phyloP scores from a whole-genome alignment of 2,888 invertebrate genomes.

The Neocrepidodera transversa region DNA sequence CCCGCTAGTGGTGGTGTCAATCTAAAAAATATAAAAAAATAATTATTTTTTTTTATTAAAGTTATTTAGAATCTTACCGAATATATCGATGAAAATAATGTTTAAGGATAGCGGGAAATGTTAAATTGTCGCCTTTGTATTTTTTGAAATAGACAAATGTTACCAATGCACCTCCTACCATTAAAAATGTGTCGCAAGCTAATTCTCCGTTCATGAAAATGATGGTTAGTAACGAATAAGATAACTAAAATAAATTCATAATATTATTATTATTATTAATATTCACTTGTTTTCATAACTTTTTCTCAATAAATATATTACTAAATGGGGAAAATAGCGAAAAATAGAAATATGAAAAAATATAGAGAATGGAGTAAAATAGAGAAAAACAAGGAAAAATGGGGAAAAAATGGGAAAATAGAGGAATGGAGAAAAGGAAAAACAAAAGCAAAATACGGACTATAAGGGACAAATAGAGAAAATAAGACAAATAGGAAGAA shows the following conservation, averaged over 20 bases:
- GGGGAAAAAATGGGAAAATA: too few species aligned
- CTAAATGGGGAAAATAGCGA: too few species aligned
- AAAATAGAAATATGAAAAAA: too few species aligned
- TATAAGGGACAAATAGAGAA: too few species aligned
- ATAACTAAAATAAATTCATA: conserved; percentile 18
- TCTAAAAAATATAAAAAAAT: conserved; percentile 46
- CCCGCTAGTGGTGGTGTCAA: conserved; percentile 63
- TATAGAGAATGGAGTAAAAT: too few species aligned
- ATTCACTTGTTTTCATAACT: too few species aligned
- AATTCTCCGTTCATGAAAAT: conserved; percentile 15
- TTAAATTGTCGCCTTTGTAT: conserved; percentile 26
- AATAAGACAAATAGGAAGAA: too few species aligned
- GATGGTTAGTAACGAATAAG: conserved; percentile 16
- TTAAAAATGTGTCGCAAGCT: conserved; percentile 69
- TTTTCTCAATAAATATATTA: too few species aligned
- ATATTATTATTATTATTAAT: not conserved
- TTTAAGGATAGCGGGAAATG: not conserved
- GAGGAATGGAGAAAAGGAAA: too few species aligned
- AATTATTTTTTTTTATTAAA: too few species aligned
- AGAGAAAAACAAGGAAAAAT: too few species aligned
- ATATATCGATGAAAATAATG: conserved; percentile 27
- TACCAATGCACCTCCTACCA: conserved; percentile 67
- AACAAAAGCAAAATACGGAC: too few species aligned
- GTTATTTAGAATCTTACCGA: conserved; percentile 10
- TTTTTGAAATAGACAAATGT: conserved; percentile 59